Percentiles rank a stretch among this genome's conserved stretches.
These are phyloP conservation scores for Oryctes rhinoceros DNA, from an alignment of 1,140 invertebrate species.

Conservation along the genomic window DNA sequence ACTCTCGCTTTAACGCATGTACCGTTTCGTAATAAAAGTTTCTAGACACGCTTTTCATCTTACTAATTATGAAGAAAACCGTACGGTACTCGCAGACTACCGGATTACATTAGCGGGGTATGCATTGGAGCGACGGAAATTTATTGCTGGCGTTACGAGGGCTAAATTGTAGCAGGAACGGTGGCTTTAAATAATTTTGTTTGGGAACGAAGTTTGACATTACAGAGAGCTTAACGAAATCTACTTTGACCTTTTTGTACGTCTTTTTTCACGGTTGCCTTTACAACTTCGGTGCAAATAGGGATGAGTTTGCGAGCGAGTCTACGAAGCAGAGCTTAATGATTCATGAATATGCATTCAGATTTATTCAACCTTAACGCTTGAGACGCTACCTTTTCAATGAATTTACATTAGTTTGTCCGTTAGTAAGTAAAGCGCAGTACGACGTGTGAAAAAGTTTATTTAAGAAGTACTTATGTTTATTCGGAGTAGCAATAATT, in stretches of 20 bases:
- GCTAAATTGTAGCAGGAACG: background rate
- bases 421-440: no score
- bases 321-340: background rate
- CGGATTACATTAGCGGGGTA: background rate
- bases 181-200: background rate
- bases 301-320: background rate
- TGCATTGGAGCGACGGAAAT: background rate
- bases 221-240: background rate
- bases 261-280: background rate
- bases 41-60: background rate
- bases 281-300: background rate
- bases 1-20: background rate
- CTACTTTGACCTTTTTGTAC: background rate
- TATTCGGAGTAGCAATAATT: no score
- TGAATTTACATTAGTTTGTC: no score
- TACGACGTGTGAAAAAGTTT: no score
- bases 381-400: no score
- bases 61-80: background rate
- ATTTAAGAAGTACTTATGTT: no score
- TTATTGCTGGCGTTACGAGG: background rate
- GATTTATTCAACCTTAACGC: background rate
- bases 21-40: no score
- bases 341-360: constrained; percentile 11
- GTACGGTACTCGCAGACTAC: background rate
- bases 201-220: background rate